Evolutionary conservation across 2,888 invertebrate species (phyloP), one percentile per base, ranked within the genome.

Genomic region (Acrobeloides nanus): DNA sequence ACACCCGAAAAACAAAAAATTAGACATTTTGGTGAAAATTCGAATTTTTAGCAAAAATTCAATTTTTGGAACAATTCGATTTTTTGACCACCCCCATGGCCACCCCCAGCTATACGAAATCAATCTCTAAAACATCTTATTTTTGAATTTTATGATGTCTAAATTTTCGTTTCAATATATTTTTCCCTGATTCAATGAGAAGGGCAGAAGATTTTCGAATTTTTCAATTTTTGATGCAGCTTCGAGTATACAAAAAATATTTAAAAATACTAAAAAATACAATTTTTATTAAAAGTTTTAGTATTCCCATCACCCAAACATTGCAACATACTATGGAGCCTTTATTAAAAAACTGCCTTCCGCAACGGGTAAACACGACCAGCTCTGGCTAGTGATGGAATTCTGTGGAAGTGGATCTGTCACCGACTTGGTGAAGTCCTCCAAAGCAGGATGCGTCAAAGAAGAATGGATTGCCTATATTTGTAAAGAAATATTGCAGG

Each of bases 401-500:
- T 99, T 95, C 76, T 97, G 97, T 80, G 97, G 97, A 68, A 95
- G 93, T 76, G 93, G 89, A 53, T 93, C 93, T 47, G 90, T 97
- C 51, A 97, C 97, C 59, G 97, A 99, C 80, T 82, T 99, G 75
- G 95, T 99, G 45, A 99, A 97, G 80, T 92, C 92, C 57, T 95
- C 93, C 57, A 95, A 97, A 80, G 93, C 93, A 44, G 90, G 89
- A 76, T 87, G 87, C 60, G 81, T 97, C 66, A 95, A 93, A 78
- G 97, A 97, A 79, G 97, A 99, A 79, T 99, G 97, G 95, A 99
- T 99, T 75, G 93, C 97, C 48, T 97, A 97, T 77, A 90, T 97
- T 67, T 93, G 92, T 76, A 82, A 80, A 51, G 97, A 76, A 87
- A 97, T 83, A 45, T 44, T 60, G n/a, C 27, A 56, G 56, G 95